These are phyloP conservation scores for Nephrotoma appendiculata DNA, from an alignment of 2,888 invertebrate genomes.

Conservation along the genomic window DNA sequence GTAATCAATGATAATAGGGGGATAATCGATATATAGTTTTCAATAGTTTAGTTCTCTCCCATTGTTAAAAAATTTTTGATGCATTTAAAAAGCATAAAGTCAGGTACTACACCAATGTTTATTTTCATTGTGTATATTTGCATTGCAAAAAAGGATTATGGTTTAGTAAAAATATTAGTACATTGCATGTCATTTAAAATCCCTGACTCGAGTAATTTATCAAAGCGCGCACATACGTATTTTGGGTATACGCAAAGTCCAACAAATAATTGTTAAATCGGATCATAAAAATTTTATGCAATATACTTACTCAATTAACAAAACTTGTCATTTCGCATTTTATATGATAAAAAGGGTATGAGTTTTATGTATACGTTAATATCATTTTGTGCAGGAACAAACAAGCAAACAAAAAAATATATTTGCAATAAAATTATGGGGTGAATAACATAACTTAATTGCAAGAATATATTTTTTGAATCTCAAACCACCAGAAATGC, in stretches of 20 bases:
- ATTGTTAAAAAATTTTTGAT: background rate
- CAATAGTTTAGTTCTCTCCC: background rate
- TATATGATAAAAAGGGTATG: background rate
- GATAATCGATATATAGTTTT: background rate
- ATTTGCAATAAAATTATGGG: background rate
- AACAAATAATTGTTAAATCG: background rate
- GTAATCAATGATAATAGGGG: background rate
- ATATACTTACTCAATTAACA: background rate
- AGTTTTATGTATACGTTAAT: background rate
- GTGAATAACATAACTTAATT: background rate
- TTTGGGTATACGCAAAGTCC: background rate
- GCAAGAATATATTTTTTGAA: background rate
- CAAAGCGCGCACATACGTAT: background rate
- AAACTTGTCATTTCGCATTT: background rate
- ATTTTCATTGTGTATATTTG: background rate
- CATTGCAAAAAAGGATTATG: background rate
- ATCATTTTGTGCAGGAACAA: background rate
- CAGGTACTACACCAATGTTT: background rate
- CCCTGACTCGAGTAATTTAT: background rate
- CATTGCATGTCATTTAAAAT: background rate
- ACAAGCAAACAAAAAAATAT: background rate
- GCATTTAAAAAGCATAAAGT: background rate
- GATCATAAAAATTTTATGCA: background rate
- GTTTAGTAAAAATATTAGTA: background rate
- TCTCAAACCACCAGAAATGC: background rate